Conservation (phyloP, 2,888 invertebrate species). For the Ennomos erosarius region DNA sequence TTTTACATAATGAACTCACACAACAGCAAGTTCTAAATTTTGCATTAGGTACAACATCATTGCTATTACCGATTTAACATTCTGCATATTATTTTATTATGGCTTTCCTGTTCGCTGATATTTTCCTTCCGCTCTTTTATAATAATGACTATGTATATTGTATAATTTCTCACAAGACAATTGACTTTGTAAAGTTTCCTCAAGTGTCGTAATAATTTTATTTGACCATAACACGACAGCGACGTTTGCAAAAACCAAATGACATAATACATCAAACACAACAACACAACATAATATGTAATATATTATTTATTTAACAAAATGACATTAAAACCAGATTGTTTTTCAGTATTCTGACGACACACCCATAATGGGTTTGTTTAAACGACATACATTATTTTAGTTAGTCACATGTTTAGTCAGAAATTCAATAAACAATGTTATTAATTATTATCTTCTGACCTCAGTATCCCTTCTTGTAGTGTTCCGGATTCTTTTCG, state of each 20-base stretch:
- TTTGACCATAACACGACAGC: not conserved
- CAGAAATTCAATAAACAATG: conserved; percentile 40
- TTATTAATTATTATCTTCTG: conserved; percentile 43
- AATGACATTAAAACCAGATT: not conserved
- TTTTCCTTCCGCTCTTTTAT: no score
- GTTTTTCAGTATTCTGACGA: conserved; percentile 12
- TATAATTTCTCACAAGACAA: no score
- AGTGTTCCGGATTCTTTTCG: conserved; percentile 37
- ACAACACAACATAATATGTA: not conserved
- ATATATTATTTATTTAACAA: no score
- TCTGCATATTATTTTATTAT: no score
- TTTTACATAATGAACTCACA: no score
- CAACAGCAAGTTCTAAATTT: no score
- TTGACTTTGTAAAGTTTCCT: not conserved
- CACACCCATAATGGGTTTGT: conserved; percentile 26
- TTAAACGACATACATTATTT: conserved; percentile 24
- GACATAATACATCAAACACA: conserved; percentile 1
- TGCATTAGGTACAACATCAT: no score
- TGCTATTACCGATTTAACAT: no score
- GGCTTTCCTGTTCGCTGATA: no score
- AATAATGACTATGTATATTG: no score
- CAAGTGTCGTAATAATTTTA: not conserved
- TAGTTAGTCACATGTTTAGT: conserved; percentile 54
- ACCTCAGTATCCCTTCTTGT: conserved; percentile 51
- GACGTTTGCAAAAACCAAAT: not conserved